phyloP scores from a whole-genome alignment of 2,113 vertebrate genomes.

The Tamias sibiricus region DNA sequence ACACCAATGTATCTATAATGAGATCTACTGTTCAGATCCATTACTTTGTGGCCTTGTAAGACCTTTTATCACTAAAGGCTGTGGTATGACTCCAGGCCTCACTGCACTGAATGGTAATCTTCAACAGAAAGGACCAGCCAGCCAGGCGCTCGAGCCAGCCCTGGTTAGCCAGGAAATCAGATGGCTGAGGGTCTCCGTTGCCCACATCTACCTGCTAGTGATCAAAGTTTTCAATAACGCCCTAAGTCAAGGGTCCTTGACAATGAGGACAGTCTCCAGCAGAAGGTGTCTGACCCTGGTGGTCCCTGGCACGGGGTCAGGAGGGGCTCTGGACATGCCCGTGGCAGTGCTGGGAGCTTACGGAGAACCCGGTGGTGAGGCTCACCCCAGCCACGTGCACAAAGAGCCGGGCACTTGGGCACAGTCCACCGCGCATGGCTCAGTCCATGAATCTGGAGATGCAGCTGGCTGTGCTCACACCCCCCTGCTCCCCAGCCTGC shows the following conservation, averaged over 20 bases:
- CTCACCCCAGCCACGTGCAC: fast-evolving
- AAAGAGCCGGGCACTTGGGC: fast-evolving
- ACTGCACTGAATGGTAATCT: fast-evolving
- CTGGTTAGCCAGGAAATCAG: background rate
- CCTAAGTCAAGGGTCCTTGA: fast-evolving
- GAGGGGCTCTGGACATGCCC: fast-evolving
- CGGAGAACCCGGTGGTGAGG: fast-evolving
- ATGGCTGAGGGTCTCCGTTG: fast-evolving
- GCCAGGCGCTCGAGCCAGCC: fast-evolving
- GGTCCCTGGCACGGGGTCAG: fast-evolving
- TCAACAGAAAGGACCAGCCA: background rate
- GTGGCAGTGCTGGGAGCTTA: fast-evolving
- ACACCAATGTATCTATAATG: background rate
- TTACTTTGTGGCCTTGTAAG: background rate
- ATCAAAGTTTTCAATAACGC: background rate
- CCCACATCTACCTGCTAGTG: background rate
- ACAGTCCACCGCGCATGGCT: fast-evolving
- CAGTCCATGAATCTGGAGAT: background rate
- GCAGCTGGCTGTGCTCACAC: fast-evolving
- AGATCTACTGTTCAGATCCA: background rate
- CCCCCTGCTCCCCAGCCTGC: background rate
- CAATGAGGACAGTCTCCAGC: background rate
- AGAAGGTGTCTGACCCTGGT: background rate
- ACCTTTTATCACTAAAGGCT: background rate
- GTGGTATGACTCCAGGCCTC: fast-evolving